Conservation (phyloP, 2,888 invertebrate species). For the Nematopogon swammerdamellus region DNA sequence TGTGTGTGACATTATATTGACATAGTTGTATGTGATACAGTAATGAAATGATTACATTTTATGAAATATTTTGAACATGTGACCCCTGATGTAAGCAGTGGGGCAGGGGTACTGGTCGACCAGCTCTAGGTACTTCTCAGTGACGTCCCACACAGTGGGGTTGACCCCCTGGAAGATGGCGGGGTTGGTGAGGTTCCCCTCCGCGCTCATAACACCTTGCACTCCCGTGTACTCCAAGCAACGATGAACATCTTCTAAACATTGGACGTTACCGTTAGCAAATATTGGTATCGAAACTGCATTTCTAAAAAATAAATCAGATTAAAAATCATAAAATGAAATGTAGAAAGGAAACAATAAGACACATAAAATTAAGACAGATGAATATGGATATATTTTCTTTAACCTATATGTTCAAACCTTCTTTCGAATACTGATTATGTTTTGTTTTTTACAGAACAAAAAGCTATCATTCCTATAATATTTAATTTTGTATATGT, state of each 20-base stretch:
- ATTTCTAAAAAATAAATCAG: slow-evolving; percentile 54
- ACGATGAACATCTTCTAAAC: slow-evolving; percentile 77
- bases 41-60: slow-evolving; percentile 68
- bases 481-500: no score
- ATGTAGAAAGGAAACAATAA: no score
- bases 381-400: no score
- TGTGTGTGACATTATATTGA: no score
- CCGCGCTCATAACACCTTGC: slow-evolving; percentile 86
- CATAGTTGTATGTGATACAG: no score
- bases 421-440: no score
- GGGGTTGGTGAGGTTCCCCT: slow-evolving; percentile 98
- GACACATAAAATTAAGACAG: no score
- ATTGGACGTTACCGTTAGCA: slow-evolving; percentile 97
- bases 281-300: slow-evolving; percentile 89
- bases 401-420: no score
- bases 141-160: slow-evolving; percentile 88
- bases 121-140: slow-evolving; percentile 81
- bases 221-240: slow-evolving; percentile 86
- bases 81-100: slow-evolving; percentile 86
- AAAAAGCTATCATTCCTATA: no score
- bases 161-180: slow-evolving; percentile 75
- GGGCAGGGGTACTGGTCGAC: slow-evolving; percentile 84
- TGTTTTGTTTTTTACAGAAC: no score
- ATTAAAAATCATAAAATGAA: background rate
- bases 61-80: slow-evolving; percentile 95